A percentile compares a stretch with the other conserved stretches of the same genome.
Evolutionary conservation across 1,140 invertebrate genomes (phyloP).

Genomic region (Aethina tumida): DNA sequence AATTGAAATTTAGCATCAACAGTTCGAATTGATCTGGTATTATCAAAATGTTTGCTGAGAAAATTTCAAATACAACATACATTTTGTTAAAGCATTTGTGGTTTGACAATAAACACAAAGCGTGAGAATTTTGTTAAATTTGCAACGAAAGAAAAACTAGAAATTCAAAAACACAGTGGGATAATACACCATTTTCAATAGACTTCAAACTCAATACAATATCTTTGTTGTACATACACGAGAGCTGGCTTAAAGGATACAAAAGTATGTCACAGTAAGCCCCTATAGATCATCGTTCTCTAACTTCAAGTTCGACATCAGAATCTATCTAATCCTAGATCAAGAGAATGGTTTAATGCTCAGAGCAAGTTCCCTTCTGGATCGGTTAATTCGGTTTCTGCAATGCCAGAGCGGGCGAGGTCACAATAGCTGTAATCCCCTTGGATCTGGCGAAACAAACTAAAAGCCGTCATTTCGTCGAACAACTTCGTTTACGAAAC

Average conservation of each 20-base stretch:
- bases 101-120: too few species aligned
- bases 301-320: conserved; percentile 3
- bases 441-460: conserved; percentile 22
- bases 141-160: too few species aligned
- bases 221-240: too few species aligned
- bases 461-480: conserved; percentile 23
- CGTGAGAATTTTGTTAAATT: too few species aligned
- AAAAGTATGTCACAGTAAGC: too few species aligned
- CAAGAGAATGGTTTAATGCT: conserved; percentile 28
- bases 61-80: conserved; percentile 12
- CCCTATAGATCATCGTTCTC: too few species aligned
- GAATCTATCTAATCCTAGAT: conserved; percentile 21
- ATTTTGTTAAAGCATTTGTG: too few species aligned
- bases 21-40: conserved; percentile 12
- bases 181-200: too few species aligned
- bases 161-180: too few species aligned
- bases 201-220: too few species aligned
- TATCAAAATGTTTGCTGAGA: conserved; percentile 10
- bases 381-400: conserved; percentile 24
- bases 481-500: conserved; percentile 18
- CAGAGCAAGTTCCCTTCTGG: conserved; percentile 20
- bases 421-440: conserved; percentile 25
- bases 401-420: conserved; percentile 19
- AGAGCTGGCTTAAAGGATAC: too few species aligned
- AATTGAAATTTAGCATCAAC: conserved; percentile 15